phyloP scores from a whole-genome alignment of 2,888 invertebrate genomes.

The Ophraella communa region DNA sequence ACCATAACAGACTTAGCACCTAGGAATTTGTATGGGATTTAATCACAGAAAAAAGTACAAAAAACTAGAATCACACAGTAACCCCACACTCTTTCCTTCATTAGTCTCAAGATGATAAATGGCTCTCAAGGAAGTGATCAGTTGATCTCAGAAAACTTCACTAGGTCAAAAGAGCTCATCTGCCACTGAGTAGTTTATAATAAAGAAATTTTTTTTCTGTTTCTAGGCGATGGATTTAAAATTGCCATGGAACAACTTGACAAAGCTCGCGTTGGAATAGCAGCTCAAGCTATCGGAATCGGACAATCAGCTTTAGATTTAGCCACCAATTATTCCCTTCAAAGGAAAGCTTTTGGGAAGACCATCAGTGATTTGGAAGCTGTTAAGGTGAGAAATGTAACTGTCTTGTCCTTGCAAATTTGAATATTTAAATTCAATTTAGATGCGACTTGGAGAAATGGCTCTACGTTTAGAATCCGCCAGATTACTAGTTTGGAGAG shows the following conservation, averaged over 20 bases:
- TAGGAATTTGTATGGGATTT: no score
- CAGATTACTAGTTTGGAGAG: conserved; percentile 73
- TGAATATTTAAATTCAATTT: conserved; percentile 35
- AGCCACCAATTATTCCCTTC: conserved; percentile 71
- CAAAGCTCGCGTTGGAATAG: conserved; percentile 76
- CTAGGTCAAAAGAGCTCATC: no score
- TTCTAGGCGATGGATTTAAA: conserved; percentile 71
- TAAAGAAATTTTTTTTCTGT: conserved; percentile 60
- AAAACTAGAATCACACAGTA: no score
- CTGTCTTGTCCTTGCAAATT: neutral
- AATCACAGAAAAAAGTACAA: no score
- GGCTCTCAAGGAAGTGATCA: no score
- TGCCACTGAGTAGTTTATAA: no score
- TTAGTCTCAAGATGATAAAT: no score
- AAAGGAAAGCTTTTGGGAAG: conserved; percentile 72
- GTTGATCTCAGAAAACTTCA: no score
- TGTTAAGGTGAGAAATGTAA: conserved; percentile 65
- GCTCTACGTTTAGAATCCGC: conserved; percentile 71
- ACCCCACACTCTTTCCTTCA: no score
- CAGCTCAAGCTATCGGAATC: conserved; percentile 78
- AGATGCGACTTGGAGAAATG: conserved; percentile 76
- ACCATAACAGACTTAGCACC: no score
- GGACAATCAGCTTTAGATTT: conserved; percentile 78
- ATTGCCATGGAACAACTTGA: conserved; percentile 77
- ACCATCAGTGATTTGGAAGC: conserved; percentile 71